Conservation (phyloP, 2,888 invertebrate genomes). For the Drosophila ustulata region DNA sequence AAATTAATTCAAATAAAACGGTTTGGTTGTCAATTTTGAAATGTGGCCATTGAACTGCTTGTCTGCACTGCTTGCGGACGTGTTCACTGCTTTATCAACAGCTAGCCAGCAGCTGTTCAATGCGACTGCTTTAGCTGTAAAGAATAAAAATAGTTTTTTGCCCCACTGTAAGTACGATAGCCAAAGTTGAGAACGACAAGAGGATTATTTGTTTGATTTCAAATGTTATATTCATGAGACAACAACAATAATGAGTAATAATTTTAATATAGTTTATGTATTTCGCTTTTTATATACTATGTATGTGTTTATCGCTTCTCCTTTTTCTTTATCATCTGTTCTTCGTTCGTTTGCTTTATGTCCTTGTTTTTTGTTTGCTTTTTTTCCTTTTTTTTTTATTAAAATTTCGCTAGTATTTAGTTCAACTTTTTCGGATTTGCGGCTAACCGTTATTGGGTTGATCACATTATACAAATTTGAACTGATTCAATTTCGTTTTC, state of each 20-base stretch:
- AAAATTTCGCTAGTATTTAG: slow-evolving; percentile 78
- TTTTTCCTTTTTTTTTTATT: slow-evolving; percentile 39
- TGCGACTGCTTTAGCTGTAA: neutral
- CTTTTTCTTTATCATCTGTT: slow-evolving; percentile 24
- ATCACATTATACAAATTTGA: slow-evolving; percentile 41
- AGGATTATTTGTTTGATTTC: slow-evolving; percentile 56
- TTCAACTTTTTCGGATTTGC: slow-evolving; percentile 49
- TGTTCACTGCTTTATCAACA: neutral
- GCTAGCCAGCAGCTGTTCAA: neutral
- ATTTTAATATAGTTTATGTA: slow-evolving; percentile 75
- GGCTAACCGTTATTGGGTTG: slow-evolving; percentile 25
- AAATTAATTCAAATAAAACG: neutral
- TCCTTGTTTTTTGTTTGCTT: slow-evolving; percentile 32
- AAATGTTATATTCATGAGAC: slow-evolving; percentile 74
- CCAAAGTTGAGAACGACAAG: slow-evolving; percentile 29
- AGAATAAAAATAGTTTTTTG: neutral
- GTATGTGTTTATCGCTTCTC: slow-evolving; percentile 41
- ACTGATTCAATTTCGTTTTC: slow-evolving; percentile 20
- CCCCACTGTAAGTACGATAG: slow-evolving; percentile 20
- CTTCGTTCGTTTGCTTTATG: slow-evolving; percentile 24
- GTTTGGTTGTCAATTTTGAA: neutral
- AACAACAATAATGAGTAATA: slow-evolving; percentile 78
- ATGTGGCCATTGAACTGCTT: slow-evolving; percentile 4
- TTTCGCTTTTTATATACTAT: slow-evolving; percentile 61
- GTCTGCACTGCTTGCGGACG: neutral